Evolutionary conservation across 2,113 vertebrate genomes (phyloP).

Genomic region (Zosterops borbonicus): DNA sequence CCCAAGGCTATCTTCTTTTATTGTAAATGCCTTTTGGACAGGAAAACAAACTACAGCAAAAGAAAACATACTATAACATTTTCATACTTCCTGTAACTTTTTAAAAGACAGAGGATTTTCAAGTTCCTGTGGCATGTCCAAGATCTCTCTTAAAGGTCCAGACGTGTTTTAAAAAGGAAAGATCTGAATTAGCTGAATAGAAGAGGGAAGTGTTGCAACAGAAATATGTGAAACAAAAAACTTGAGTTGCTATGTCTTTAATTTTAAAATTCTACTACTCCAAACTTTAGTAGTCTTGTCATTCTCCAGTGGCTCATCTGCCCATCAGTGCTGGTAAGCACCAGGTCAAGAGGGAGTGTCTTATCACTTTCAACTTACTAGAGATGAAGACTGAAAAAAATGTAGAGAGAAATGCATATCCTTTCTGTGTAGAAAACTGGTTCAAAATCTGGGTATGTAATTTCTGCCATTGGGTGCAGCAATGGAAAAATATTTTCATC

Average conservation of each 20-base stretch:
- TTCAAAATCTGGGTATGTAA: not conserved
- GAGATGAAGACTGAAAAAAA: not conserved
- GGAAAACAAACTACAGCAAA: not conserved
- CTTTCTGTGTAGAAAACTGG: not conserved
- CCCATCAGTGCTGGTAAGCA: not conserved
- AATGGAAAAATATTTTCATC: not conserved
- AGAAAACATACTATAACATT: not conserved
- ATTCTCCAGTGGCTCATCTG: not conserved
- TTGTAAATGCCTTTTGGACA: constrained; percentile 7
- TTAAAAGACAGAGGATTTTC: not conserved
- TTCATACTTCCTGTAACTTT: not conserved
- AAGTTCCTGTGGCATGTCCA: not conserved
- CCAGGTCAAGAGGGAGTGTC: fast-evolving
- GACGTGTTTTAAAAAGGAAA: not conserved
- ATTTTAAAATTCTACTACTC: not conserved
- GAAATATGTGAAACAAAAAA: not conserved
- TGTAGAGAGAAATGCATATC: not conserved
- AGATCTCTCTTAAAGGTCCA: not conserved
- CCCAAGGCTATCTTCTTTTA: not conserved
- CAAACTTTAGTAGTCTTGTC: not conserved
- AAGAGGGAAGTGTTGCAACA: not conserved
- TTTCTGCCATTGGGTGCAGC: not conserved
- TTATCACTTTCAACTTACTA: not conserved
- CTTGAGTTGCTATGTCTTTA: not conserved
- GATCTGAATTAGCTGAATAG: not conserved